Base-by-base conservation (phyloP, 2,113 vertebrate species). In the Pogona vitticeps region DNA sequence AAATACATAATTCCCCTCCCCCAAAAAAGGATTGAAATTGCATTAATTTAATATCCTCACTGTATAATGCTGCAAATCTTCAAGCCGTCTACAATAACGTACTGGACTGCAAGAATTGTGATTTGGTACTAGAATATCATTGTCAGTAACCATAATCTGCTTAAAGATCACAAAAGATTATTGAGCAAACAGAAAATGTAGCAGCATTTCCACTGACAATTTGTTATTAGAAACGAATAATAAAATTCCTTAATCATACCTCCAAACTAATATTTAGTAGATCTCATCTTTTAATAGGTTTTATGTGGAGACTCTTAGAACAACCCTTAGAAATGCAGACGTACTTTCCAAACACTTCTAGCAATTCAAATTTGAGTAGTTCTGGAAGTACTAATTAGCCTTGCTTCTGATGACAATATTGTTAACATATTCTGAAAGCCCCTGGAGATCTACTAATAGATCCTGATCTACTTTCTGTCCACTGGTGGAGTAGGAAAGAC, bases 311-410 rank as follows among this genome's bases (percentile, higher is more conserved):
- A 42, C 91, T 61, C 70, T 87, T 59, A 67, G 1, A 14, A 26
- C 40, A 89, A 67, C 1, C 3, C 18, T 92, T 28, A 89, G 6
- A 88, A 92, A 88, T 81, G 38, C 10, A 78, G 3, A 10, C 18
- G 70, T 6, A 67, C 0, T 0, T 12, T 14, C 6, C 73, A 68
- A 86, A 80, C 76, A 42, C 65, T 65, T 65, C 21, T 31, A 80
- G 18, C 61, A 65, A 65, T 23, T 65, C 20, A 23, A 68, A 31
- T 2, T 31, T 68, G 13, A 68, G 8, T 68, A 12, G 26, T 68
- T 31, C 31, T 8, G 28, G 31, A 68, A 31, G 31, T 68, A 68
- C 10, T 31, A 52, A 65, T 65, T 23, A 20, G 23, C 61, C 46
- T 17, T 77, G 15, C n/a, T 56, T n/a, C 40, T 77, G 6, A 6